These are phyloP conservation scores for Athetis lepigone DNA, from an alignment of 2,888 invertebrate species.

Conservation along the genomic window DNA sequence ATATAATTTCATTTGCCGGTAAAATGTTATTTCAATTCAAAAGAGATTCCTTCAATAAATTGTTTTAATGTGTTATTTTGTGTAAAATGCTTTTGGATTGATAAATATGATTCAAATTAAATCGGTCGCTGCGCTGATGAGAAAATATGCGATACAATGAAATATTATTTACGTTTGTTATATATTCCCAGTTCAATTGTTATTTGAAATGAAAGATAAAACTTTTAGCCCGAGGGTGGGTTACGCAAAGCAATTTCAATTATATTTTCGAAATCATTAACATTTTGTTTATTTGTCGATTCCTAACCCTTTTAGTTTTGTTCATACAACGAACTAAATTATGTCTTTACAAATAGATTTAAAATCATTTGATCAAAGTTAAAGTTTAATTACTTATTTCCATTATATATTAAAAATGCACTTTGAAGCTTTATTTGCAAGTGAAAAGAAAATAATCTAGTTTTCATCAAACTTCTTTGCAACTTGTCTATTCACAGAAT, in stretches of 20 bases:
- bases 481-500: slow-evolving; percentile 7
- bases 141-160: slow-evolving; percentile 9
- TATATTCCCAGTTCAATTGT: slow-evolving; percentile 4
- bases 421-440: no score
- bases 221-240: neutral
- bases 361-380: no score
- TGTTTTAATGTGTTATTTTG: slow-evolving; percentile 22
- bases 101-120: slow-evolving; percentile 20
- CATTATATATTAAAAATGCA: no score
- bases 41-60: slow-evolving; percentile 27
- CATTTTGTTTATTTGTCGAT: neutral
- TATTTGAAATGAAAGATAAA: neutral
- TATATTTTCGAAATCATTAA: neutral
- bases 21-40: slow-evolving; percentile 26
- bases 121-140: slow-evolving; percentile 16
- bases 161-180: neutral
- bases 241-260: neutral
- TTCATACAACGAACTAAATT: neutral
- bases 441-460: no score
- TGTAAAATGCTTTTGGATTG: slow-evolving; percentile 14
- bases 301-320: neutral
- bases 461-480: neutral
- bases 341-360: slow-evolving; percentile 7
- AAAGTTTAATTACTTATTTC: no score
- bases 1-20: slow-evolving; percentile 26